Evolutionary conservation across 2,113 vertebrate species (phyloP).

Genomic region (Aythya baeri): DNA sequence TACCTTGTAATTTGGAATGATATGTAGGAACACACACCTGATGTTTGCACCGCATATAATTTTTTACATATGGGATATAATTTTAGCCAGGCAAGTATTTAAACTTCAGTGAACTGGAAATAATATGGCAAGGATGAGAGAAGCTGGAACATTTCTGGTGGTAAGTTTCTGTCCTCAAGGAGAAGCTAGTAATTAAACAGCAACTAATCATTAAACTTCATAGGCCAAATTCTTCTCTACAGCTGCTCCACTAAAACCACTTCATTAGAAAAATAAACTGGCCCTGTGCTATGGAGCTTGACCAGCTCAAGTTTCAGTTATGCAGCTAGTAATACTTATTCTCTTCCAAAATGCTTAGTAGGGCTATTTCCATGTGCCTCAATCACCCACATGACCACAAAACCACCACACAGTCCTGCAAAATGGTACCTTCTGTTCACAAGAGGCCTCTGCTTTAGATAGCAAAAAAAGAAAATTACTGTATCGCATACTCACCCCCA

Average conservation of each 20-base stretch:
- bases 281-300: slow-evolving; percentile 19
- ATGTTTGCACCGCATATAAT: not conserved
- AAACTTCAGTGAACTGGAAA: not conserved
- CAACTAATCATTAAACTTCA: slow-evolving; percentile 44
- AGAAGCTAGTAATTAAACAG: slow-evolving; percentile 9
- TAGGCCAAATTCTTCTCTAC: slow-evolving; percentile 14
- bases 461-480: slow-evolving; percentile 6
- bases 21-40: not conserved
- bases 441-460: not conserved
- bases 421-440: slow-evolving; percentile 34
- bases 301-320: slow-evolving; percentile 19
- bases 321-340: not conserved
- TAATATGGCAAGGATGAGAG: not conserved
- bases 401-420: slow-evolving; percentile 1
- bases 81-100: not conserved
- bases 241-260: not conserved
- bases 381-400: slow-evolving; percentile 37
- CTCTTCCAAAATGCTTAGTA: slow-evolving; percentile 16
- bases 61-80: not conserved
- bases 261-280: slow-evolving; percentile 24
- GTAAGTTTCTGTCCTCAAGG: not conserved
- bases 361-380: not conserved
- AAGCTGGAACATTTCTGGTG: not conserved
- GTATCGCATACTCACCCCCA: fast-evolving
- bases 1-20: not conserved